Percentiles rank a stretch among this genome's conserved stretches.
Evolutionary conservation across 2,113 vertebrate species (phyloP).

Genomic region (Neomonachus schauinslandi): DNA sequence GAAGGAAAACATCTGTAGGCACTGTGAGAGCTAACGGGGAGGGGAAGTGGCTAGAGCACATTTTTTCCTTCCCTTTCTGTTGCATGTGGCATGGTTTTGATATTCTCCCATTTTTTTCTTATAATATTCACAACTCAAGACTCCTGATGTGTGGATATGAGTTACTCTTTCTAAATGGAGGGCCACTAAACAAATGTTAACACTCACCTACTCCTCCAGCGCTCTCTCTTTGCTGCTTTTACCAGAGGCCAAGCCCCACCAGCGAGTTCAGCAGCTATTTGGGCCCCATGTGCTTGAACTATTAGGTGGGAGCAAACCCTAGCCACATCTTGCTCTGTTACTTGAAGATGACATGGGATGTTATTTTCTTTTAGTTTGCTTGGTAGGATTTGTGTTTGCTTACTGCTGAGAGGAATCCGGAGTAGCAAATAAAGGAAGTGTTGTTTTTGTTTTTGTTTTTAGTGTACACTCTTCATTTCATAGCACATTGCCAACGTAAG

Average conservation of each 20-base stretch:
- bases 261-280: background rate
- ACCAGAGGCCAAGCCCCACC: background rate
- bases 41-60: background rate
- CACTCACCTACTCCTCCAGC: background rate
- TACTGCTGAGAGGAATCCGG: background rate
- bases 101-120: slow-evolving; percentile 38
- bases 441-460: background rate
- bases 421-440: background rate
- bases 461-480: background rate
- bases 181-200: slow-evolving; percentile 57
- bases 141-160: background rate
- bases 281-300: background rate
- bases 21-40: background rate
- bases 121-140: slow-evolving; percentile 31
- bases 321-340: background rate
- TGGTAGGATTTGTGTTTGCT: background rate
- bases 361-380: background rate
- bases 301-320: background rate
- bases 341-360: background rate
- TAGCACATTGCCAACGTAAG: background rate
- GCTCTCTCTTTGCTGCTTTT: background rate
- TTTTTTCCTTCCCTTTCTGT: background rate
- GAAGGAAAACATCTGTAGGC: slow-evolving; percentile 77
- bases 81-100: slow-evolving; percentile 25
- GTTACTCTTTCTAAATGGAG: slow-evolving; percentile 21